Conservation (phyloP, 2,797 vertebrate genomes). For the Craterocephalus amniculus region DNA sequence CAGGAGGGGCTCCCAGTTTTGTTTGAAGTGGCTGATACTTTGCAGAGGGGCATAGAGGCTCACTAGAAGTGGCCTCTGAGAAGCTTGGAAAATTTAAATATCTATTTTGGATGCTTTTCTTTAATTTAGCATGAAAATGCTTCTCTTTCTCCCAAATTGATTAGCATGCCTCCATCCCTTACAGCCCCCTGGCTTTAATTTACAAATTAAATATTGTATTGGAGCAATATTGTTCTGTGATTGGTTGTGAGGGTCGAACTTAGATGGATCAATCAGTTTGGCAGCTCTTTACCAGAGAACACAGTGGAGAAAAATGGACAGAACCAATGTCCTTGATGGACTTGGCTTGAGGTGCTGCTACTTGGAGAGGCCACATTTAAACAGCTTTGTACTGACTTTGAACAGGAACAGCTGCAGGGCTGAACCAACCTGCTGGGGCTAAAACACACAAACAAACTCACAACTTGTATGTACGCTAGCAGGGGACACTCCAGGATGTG, state of each 20-base stretch:
- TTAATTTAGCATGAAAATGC: conserved; percentile 61
- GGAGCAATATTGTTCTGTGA: neutral
- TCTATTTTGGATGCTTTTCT: conserved; percentile 52
- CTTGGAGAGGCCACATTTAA: conserved; percentile 67
- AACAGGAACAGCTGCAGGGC: conserved; percentile 81
- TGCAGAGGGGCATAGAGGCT: conserved; percentile 62
- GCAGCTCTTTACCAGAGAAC: conserved; percentile 50
- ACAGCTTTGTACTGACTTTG: conserved; percentile 61
- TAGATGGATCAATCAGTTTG: neutral
- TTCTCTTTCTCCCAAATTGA: conserved; percentile 37
- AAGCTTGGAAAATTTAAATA: conserved; percentile 72
- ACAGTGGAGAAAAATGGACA: conserved; percentile 27
- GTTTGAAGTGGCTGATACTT: conserved; percentile 73
- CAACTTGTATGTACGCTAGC: conserved; percentile 72
- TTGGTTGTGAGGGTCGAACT: neutral
- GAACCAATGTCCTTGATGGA: conserved; percentile 37
- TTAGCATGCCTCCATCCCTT: conserved; percentile 28
- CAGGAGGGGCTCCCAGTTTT: conserved; percentile 71
- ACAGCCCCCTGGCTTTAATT: neutral
- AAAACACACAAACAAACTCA: conserved; percentile 84
- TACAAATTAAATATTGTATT: neutral
- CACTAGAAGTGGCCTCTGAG: conserved; percentile 68
- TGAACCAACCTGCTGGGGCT: conserved; percentile 75
- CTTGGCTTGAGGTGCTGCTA: conserved; percentile 65
- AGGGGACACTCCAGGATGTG: conserved; percentile 74